Evolutionary conservation across 2,113 vertebrate species (phyloP), one percentile per base, ranked within the genome.

Genomic region (Epinephelus moara): DNA sequence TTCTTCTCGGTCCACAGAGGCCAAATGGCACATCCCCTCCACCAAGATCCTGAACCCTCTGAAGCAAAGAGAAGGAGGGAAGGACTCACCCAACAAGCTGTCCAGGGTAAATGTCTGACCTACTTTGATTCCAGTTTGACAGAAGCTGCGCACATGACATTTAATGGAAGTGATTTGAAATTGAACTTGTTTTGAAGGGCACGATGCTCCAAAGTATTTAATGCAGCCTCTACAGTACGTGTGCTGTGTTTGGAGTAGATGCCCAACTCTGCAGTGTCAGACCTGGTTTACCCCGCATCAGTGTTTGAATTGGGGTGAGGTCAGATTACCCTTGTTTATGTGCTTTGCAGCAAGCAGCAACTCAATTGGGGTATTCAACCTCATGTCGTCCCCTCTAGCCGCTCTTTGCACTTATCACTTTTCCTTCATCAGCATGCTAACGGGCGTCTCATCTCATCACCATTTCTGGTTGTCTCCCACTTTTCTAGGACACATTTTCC

Each of bases 31-130:
- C 66, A 94, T 96, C 79, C 96, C 96, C 3, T 96, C 97, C 13
- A 96, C 96, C 81, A 99, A 98, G 94, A 95, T 97, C 88, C 94
- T 98, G 86, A 97, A 96, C 88, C 96, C 97, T 81, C 96, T 97
- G 87, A 98, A 98, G 89, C 97, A 98, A 72, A 93, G 96, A 86
- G 97, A 98, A 30, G 96, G 95, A 72, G 96, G 96, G 81, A 98
- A 97, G 85, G 98, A 98, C 55, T 98, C 97, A 0, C 97, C 98
- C 77, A 98, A 96, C 93, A 98, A 97, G 90, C 96, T 97, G 80
- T 95, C 96, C 55, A 96, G 97, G 80, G 98, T 99, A 95, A 99
- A 96, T 95, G 57, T 90, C 75, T 71, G 23, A 61, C 74, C 75
- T 45, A 23, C 59, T 73, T 74, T 64, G 19, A 75, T 70, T 70